phyloP scores from a whole-genome alignment of 2,888 invertebrate genomes.

The Xanthia togata region DNA sequence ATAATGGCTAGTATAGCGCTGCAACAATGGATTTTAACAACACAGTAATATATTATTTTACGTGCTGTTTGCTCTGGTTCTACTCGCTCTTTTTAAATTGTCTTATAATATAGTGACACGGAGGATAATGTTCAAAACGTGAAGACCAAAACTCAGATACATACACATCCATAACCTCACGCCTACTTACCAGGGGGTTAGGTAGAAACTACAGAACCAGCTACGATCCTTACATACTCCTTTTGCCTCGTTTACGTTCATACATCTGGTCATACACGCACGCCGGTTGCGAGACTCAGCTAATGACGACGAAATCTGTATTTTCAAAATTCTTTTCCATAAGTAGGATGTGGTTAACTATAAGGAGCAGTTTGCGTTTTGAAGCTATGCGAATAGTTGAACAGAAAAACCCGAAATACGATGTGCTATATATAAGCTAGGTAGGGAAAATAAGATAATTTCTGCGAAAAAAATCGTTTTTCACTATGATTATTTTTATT shows the following conservation, averaged over 20 bases:
- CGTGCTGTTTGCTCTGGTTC: constrained; percentile 6
- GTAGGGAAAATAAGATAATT: neutral
- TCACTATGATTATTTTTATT: neutral
- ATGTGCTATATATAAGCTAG: too few species aligned
- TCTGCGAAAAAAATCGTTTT: neutral
- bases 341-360: too few species aligned
- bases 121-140: constrained; percentile 1
- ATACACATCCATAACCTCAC: too few species aligned
- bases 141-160: neutral
- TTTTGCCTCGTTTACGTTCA: too few species aligned
- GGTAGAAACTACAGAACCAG: too few species aligned
- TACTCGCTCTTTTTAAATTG: constrained; percentile 8
- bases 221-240: too few species aligned
- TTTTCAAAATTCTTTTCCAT: neutral
- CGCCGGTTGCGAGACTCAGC: too few species aligned
- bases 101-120: neutral
- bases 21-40: constrained; percentile 48
- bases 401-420: neutral
- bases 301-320: neutral
- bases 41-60: constrained; percentile 9
- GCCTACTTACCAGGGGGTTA: too few species aligned
- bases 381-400: neutral
- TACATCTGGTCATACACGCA: too few species aligned
- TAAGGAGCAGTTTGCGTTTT: neutral
- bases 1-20: constrained; percentile 50